Conservation (phyloP, 2,113 vertebrate species). For the Dinomys branickii region DNA sequence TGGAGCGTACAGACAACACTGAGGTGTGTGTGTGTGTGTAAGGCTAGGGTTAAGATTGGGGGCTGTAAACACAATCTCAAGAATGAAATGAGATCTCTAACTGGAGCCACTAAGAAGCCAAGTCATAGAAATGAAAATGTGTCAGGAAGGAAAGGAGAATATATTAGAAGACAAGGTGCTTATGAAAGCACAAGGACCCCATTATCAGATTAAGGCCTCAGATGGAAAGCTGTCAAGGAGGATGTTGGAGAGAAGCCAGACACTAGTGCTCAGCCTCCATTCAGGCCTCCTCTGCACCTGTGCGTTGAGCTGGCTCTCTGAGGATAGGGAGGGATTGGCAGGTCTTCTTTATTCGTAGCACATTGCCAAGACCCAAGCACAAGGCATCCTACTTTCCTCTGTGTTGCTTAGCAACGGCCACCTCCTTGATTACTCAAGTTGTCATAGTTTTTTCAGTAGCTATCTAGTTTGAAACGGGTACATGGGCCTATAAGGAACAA, state of each 20-base stretch:
- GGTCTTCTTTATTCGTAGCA: constrained; percentile 42
- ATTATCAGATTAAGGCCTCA: neutral
- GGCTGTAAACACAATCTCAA: neutral
- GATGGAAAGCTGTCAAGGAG: neutral
- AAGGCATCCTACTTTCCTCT: constrained; percentile 54
- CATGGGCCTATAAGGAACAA: neutral
- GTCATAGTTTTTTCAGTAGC: constrained; percentile 42
- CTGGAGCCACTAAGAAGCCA: neutral
- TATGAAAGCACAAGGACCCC: neutral
- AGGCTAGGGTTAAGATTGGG: neutral
- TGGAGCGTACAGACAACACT: neutral
- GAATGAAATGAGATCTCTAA: neutral
- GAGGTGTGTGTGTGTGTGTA: neutral
- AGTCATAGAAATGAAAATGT: neutral
- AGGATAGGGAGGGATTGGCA: constrained; percentile 57
- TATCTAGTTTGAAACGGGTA: constrained; percentile 44
- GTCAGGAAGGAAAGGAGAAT: neutral
- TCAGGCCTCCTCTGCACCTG: neutral
- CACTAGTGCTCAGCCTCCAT: neutral
- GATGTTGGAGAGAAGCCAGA: neutral
- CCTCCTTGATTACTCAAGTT: constrained; percentile 67
- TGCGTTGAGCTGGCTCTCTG: neutral
- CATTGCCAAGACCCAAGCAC: constrained; percentile 58
- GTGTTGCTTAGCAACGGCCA: constrained; percentile 71
- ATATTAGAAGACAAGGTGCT: neutral